Evolutionary conservation across 2,113 vertebrate genomes (phyloP), one percentile per base, ranked within the genome.

Genomic region (Notarius lentiginosus): DNA sequence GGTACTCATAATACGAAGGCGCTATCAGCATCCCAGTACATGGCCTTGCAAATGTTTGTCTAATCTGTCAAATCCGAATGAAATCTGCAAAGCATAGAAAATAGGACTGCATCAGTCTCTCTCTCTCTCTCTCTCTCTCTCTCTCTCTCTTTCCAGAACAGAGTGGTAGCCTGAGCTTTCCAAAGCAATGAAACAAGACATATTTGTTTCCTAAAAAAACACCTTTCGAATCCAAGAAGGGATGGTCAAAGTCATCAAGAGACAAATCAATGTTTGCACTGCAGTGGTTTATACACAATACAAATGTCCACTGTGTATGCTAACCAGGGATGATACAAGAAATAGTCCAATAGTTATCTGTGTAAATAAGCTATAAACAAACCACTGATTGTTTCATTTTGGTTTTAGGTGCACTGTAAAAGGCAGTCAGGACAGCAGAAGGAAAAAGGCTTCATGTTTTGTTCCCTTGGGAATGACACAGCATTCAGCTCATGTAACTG

Each of bases 401-500:
- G 56, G 20, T 77, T 63, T 41, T 76, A 55, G 7, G 51, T 6
- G 7, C 49, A 80, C 27, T 86, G 20, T 53, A 63, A 75, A 82
- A 30, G 9, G 24, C 77, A 68, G 58, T 72, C 5, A 80, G 82
- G 41, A 63, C 47, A 84, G 61, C 76, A 73, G 79, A n/a, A 87
- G 17, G 30, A 89, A 73, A 89, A 41, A 47, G 56, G 15, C 24
- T 34, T 58, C 53, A 63, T 34, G 81, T 11, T 55, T 30, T 83
- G 65, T 84, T 86, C 82, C 83, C n/a, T 87, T 84, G 75, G 77
- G 81, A 81, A 60, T 83, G 72, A 83, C 72, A 83, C 56, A 79
- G 72, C 60, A 53, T 7, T 85, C 60, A 66, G 68, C 47, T 88
- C 84, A 55, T 83, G 86, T 89, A 89, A 80, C 88, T 75, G 60